These are phyloP conservation scores for Sialia sialis DNA, from an alignment of 2,113 vertebrate genomes.

Conservation along the genomic window DNA sequence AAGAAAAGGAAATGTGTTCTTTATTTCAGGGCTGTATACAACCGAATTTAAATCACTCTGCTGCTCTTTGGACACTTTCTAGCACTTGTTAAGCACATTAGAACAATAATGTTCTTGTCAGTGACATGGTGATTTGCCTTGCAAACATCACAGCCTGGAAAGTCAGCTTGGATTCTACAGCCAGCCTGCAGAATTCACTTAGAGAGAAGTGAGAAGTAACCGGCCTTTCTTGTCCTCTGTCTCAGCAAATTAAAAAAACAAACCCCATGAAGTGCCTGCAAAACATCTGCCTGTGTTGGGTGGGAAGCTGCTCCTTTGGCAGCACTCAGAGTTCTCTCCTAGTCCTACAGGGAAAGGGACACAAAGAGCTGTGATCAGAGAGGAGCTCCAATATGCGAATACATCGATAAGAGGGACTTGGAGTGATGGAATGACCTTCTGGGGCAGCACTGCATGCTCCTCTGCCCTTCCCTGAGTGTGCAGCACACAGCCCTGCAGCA, in stretches of 20 bases:
- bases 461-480: neutral
- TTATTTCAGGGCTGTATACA: neutral
- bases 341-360: neutral
- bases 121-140: constrained; percentile 35
- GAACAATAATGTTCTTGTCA: constrained; percentile 28
- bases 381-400: neutral
- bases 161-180: neutral
- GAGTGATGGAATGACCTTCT: neutral
- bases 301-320: neutral
- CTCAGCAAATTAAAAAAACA: neutral
- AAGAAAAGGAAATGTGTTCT: constrained; percentile 35
- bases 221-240: neutral
- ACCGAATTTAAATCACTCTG: constrained; percentile 21
- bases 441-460: neutral
- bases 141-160: neutral
- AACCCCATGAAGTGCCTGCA: neutral
- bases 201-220: neutral
- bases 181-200: neutral
- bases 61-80: constrained; percentile 6
- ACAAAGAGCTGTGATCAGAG: neutral
- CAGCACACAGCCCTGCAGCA: neutral
- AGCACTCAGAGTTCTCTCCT: neutral
- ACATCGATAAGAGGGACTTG: neutral
- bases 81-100: constrained; percentile 8
- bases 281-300: neutral